These are phyloP conservation scores for Hormaphis cornu DNA, from an alignment of 1,140 invertebrate genomes.

Conservation along the genomic window DNA sequence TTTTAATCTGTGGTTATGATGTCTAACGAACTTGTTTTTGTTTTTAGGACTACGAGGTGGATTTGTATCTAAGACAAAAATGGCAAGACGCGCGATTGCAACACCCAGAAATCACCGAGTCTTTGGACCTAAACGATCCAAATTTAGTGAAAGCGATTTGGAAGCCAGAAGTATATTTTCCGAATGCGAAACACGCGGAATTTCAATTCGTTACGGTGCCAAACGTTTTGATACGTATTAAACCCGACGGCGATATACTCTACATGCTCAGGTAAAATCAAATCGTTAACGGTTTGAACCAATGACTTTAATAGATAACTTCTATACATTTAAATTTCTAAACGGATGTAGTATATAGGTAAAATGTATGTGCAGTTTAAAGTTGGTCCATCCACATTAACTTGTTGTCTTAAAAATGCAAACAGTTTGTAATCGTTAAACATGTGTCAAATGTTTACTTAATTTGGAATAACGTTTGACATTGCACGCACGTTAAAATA, in stretches of 20 bases:
- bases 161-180: conserved; percentile 61
- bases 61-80: conserved; percentile 50
- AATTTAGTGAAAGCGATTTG: conserved; percentile 52
- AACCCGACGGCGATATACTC: conserved; percentile 52
- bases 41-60: conserved; percentile 51
- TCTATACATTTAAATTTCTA: background rate
- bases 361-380: no score
- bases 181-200: conserved; percentile 57
- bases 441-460: no score
- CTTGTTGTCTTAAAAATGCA: no score
- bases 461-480: no score
- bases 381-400: no score
- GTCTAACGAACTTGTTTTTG: conserved; percentile 9
- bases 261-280: conserved; percentile 52
- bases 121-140: conserved; percentile 50
- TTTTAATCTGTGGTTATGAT: conserved; percentile 5
- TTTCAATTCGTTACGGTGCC: conserved; percentile 59
- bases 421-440: no score
- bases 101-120: conserved; percentile 46
- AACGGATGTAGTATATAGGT: background rate
- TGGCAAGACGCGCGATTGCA: conserved; percentile 49
- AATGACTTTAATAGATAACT: no score
- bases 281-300: background rate
- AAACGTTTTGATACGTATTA: conserved; percentile 56
- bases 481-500: no score